These are phyloP conservation scores for Anthoptus insignis DNA, from an alignment of 2,888 invertebrate species.

Conservation along the genomic window DNA sequence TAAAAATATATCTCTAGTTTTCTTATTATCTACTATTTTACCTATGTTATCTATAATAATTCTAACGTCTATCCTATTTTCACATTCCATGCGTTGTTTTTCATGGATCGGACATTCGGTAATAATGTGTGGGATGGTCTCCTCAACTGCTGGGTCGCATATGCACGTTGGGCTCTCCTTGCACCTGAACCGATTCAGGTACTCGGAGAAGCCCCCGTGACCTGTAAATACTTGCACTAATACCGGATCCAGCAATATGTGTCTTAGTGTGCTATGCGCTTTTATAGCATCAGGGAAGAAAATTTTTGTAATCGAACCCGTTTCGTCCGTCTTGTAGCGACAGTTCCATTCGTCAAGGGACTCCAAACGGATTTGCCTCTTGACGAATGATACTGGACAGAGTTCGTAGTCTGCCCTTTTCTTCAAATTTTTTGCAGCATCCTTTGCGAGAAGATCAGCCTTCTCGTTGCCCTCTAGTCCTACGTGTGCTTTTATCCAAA, in stretches of 20 bases:
- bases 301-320: not conserved
- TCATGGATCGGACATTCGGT: not conserved
- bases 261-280: not conserved
- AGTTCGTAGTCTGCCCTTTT: slow-evolving; percentile 6
- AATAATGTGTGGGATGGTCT: slow-evolving; percentile 15
- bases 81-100: not conserved
- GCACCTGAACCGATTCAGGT: slow-evolving; percentile 41
- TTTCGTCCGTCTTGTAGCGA: not conserved
- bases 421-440: slow-evolving; percentile 16
- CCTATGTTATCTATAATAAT: not conserved
- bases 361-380: not conserved
- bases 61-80: not conserved
- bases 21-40: not conserved
- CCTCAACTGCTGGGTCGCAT: slow-evolving; percentile 13
- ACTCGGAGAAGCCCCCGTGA: slow-evolving; percentile 39
- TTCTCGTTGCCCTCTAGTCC: slow-evolving; percentile 33
- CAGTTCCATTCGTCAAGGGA: slow-evolving; percentile 10
- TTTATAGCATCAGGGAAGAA: slow-evolving; percentile 9
- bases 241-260: not conserved
- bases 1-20: not conserved
- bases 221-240: not conserved
- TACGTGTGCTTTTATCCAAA: slow-evolving; percentile 31
- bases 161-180: slow-evolving; percentile 32
- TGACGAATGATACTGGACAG: slow-evolving; percentile 11
- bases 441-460: slow-evolving; percentile 30